Evolutionary conservation across 2,113 vertebrate species (phyloP).

Genomic region (Cathartes aura): DNA sequence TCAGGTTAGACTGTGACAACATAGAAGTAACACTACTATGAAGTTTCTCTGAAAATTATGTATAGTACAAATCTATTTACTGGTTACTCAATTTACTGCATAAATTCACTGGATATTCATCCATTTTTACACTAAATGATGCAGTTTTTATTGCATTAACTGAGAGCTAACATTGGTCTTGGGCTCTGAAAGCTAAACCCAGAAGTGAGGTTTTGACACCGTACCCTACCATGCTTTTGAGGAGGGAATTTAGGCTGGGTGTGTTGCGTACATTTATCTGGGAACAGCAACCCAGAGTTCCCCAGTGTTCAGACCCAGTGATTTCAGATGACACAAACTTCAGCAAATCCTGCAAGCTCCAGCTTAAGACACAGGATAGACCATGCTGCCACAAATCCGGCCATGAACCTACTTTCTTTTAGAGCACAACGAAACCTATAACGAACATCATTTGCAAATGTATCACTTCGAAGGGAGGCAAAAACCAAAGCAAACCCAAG

Average conservation of each 20-base stretch:
- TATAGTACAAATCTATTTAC: not conserved
- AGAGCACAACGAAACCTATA: not conserved
- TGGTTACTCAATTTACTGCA: not conserved
- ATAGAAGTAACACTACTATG: not conserved
- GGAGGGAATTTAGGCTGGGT: not conserved
- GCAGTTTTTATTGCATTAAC: not conserved
- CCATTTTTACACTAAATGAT: not conserved
- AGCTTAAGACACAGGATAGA: not conserved
- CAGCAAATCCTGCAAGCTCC: not conserved
- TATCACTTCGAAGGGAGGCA: not conserved
- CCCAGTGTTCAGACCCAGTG: not conserved
- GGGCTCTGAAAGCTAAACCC: not conserved
- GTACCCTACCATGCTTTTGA: fast-evolving
- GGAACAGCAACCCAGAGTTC: not conserved
- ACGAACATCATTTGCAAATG: not conserved
- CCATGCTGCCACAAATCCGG: not conserved
- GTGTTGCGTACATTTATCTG: fast-evolving
- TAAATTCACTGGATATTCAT: not conserved
- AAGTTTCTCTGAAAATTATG: not conserved
- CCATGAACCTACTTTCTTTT: not conserved
- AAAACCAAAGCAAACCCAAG: not conserved
- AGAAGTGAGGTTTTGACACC: not conserved
- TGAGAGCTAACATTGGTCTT: not conserved
- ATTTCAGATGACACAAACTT: not conserved
- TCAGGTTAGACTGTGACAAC: not conserved